Base-by-base conservation (phyloP, 2,113 vertebrate species). In the Podiceps cristatus region DNA sequence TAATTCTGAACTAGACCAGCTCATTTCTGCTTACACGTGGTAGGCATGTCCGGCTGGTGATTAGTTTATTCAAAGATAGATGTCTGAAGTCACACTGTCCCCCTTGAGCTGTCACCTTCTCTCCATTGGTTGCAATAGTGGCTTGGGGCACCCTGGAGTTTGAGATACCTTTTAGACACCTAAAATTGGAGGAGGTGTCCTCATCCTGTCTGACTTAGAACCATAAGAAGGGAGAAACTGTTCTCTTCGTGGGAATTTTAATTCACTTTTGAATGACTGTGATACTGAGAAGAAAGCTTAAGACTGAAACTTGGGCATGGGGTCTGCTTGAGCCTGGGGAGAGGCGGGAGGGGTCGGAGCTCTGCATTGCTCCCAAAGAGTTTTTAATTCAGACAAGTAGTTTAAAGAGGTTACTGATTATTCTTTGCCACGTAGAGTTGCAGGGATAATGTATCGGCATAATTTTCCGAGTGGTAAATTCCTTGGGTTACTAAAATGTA, bases 61-160 rank as follows among this genome's bases (percentile, higher is more conserved):
- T 71, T 14, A 31, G 35, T 60, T 92, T 45, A 15, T 80, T 45
- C 69, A 18, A 3, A 80, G 44, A 3, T 1, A 58, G 55, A 24
- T 66, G 81, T 77, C 31, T 28, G 0, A 55, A 69, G 63, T 80
- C 76, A 89, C 31, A 33, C 52, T 58, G 20, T 68, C 44, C 40
- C 69, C 60, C 49, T 18, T 37, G 78, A 73, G 64, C 55, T 44
- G 9, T 71, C 1, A 1, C 17, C 52, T 25, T 47, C 75, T 73
- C 23, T 69, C 64, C 1, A 2, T 23, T 35, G 42, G 5, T 52
- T 56, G 22, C 25, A 33, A 2, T 0, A 0, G 55, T 81, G 82
- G 6, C 31, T 92, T 81, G 15, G 78, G 82, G 9, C 28, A 31
- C 40, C 33, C 7, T 35, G 35, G 24, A 8, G 23, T 6, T 19